Evolutionary conservation across 2,797 vertebrate genomes (phyloP).

Genomic region (Botia almorhae): DNA sequence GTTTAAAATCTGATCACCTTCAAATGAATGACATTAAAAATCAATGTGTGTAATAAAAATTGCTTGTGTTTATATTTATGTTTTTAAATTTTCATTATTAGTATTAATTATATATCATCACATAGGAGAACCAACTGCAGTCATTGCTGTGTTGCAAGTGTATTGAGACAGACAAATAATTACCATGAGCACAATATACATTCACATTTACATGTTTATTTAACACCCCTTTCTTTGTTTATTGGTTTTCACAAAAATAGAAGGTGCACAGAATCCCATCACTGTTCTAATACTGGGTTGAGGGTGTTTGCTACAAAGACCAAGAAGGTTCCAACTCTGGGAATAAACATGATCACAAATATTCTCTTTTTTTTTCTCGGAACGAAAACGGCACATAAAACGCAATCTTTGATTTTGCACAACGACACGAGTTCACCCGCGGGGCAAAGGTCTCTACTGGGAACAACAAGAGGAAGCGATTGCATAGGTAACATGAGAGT

Average conservation of each 20-base stretch:
- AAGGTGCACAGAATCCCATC: constrained; percentile 78
- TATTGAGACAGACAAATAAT: constrained; percentile 51
- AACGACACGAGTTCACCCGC: constrained; percentile 64
- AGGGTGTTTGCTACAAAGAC: constrained; percentile 71
- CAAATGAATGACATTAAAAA: no score
- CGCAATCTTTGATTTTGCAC: constrained; percentile 61
- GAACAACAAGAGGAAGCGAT: constrained; percentile 67
- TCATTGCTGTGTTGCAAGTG: background rate
- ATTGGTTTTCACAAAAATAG: constrained; percentile 83
- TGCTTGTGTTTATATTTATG: no score
- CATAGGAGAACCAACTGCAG: no score
- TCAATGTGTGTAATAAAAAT: no score
- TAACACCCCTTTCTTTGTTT: constrained; percentile 74
- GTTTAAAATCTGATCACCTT: no score
- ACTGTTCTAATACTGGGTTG: constrained; percentile 73
- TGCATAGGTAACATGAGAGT: constrained; percentile 77
- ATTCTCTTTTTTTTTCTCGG: constrained; percentile 59
- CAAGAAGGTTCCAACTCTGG: constrained; percentile 70
- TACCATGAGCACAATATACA: constrained; percentile 64
- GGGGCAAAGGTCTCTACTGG: constrained; percentile 63
- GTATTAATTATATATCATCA: no score
- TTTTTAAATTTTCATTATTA: no score
- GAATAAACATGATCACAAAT: constrained; percentile 66
- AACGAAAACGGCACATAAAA: constrained; percentile 61
- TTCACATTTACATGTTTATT: constrained; percentile 85